Conservation (phyloP, 2,797 vertebrate genomes). For the Periophthalmus magnuspinnatus region DNA sequence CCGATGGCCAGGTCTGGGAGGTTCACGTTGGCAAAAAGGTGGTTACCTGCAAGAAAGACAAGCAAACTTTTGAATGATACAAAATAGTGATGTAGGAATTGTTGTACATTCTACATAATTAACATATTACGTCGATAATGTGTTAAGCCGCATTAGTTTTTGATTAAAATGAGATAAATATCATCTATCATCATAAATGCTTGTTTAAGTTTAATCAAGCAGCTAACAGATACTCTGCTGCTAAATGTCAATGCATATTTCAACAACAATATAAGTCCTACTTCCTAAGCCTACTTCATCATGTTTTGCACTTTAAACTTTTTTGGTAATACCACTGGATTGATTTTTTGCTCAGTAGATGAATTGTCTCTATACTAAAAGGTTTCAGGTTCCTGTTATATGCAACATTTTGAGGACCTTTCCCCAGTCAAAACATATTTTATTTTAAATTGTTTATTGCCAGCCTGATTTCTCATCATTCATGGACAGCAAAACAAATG, state of each 20-base stretch:
- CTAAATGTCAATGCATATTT: neutral
- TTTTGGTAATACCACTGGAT: neutral
- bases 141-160: neutral
- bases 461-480: too few relatives aligned
- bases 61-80: neutral
- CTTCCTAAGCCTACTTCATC: too few relatives aligned
- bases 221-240: neutral
- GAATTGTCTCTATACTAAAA: too few relatives aligned
- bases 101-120: too few relatives aligned
- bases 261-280: neutral
- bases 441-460: too few relatives aligned
- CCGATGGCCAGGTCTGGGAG: slow-evolving; percentile 87
- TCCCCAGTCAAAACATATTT: too few relatives aligned
- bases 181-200: neutral
- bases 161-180: neutral
- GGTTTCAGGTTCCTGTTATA: too few relatives aligned
- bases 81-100: neutral
- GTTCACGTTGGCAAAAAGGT: slow-evolving; percentile 79
- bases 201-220: neutral
- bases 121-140: neutral
- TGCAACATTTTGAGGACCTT: too few relatives aligned
- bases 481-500: neutral
- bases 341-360: neutral
- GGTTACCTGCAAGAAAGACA: slow-evolving; percentile 76
- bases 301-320: neutral